Evolutionary conservation across 2,113 vertebrate genomes (phyloP).

Genomic region (Chaetodon auriga): DNA sequence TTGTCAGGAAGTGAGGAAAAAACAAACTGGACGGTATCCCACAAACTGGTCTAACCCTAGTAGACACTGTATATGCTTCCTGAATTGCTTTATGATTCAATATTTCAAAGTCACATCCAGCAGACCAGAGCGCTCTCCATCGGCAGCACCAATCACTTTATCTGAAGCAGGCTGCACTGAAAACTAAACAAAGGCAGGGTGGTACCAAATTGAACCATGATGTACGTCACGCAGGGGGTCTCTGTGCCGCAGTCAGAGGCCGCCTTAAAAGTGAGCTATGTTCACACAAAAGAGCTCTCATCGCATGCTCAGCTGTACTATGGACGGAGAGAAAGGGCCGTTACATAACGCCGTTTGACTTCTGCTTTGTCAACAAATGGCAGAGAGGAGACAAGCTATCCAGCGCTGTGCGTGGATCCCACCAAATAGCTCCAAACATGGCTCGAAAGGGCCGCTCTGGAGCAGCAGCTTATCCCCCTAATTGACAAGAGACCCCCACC

Average conservation of each 20-base stretch:
- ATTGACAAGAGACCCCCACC: slow-evolving; percentile 68
- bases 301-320: slow-evolving; percentile 60
- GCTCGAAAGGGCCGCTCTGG: slow-evolving; percentile 71
- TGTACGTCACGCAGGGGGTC: slow-evolving; percentile 34
- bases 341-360: slow-evolving; percentile 80
- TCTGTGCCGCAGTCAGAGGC: slow-evolving; percentile 46
- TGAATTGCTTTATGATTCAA: background rate
- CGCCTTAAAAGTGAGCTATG: slow-evolving; percentile 50
- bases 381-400: slow-evolving; percentile 74
- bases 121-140: background rate
- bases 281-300: slow-evolving; percentile 71
- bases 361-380: slow-evolving; percentile 84
- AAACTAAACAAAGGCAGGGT: slow-evolving; percentile 37
- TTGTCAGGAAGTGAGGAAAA: background rate
- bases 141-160: slow-evolving; percentile 7
- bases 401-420: slow-evolving; percentile 65
- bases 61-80: background rate
- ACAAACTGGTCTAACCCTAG: background rate
- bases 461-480: slow-evolving; percentile 76
- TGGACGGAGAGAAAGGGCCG: slow-evolving; percentile 48
- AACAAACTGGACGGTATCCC: slow-evolving; percentile 3
- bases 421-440: slow-evolving; percentile 86
- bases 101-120: slow-evolving; percentile 2
- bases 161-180: slow-evolving; percentile 20
- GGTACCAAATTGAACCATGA: slow-evolving; percentile 40